phyloP scores from a whole-genome alignment of 2,888 invertebrate genomes.

The Euplagia quadripunctaria region DNA sequence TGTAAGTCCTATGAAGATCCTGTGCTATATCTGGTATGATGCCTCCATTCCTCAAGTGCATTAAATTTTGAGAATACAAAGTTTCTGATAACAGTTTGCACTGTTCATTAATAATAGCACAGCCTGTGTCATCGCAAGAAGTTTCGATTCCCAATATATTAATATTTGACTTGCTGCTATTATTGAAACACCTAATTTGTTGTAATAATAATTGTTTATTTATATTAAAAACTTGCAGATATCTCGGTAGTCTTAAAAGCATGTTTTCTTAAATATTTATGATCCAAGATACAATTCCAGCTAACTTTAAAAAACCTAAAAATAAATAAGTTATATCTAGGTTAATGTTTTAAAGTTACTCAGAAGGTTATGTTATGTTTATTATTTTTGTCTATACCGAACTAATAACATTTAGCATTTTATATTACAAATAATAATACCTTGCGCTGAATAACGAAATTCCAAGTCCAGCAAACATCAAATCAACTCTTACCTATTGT shows the following conservation, averaged over 20 bases:
- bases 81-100: conserved; percentile 94
- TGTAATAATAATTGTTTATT: conserved; percentile 22
- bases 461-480: background rate
- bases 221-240: conserved; percentile 25
- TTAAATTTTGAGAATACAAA: conserved; percentile 92
- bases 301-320: background rate
- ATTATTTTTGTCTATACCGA: background rate
- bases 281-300: background rate
- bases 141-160: conserved; percentile 97
- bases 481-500: background rate
- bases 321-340: background rate
- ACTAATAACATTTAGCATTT: background rate
- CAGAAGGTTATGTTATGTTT: background rate
- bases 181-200: conserved; percentile 22
- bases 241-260: conserved; percentile 17
- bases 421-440: background rate
- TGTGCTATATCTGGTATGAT: conserved; percentile 96
- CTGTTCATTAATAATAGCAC: conserved; percentile 93
- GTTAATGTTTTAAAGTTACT: background rate
- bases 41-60: conserved; percentile 93
- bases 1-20: conserved; percentile 92
- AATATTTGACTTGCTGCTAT: conserved; percentile 21
- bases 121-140: conserved; percentile 99
- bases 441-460: background rate
- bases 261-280: background rate